Conservation (phyloP, 2,113 vertebrate species). For the Tyto alba region DNA sequence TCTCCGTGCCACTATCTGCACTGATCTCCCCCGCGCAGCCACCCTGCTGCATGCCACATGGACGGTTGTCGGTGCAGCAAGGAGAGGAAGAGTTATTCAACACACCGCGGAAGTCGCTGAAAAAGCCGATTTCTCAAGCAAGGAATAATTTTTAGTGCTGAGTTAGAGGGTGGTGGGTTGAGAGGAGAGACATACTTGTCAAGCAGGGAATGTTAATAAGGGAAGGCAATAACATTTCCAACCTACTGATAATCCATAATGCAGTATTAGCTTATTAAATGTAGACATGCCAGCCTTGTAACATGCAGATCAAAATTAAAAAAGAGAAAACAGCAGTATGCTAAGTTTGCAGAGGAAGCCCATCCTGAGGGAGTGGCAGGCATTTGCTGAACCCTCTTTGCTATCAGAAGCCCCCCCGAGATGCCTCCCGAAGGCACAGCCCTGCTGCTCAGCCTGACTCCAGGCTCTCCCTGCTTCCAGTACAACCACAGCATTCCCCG, state of each 20-base stretch:
- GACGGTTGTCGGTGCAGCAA: background rate
- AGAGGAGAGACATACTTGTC: background rate
- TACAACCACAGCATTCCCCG: background rate
- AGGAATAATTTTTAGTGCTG: background rate
- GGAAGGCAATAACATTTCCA: background rate
- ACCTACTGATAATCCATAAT: background rate
- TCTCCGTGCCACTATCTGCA: background rate
- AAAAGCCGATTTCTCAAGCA: background rate
- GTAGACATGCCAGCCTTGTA: slow-evolving; percentile 38
- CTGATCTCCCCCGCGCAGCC: background rate
- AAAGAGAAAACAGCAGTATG: background rate
- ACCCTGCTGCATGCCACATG: fast-evolving
- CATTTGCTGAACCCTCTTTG: background rate
- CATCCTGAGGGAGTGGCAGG: background rate
- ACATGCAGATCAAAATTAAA: slow-evolving; percentile 57
- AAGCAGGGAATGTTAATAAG: slow-evolving; percentile 12
- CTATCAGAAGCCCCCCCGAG: background rate
- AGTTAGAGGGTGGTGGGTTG: background rate
- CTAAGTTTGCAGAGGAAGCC: background rate
- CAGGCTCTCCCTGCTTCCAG: background rate
- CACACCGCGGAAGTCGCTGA: background rate
- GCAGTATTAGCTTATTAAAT: background rate
- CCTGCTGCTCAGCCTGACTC: background rate
- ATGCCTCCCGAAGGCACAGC: background rate
- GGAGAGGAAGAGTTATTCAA: background rate